Percentiles rank a stretch among this genome's conserved stretches.
These are phyloP conservation scores for Calvadosia cruxmelitensis DNA, from an alignment of 30 jellyfish, hydroid and myxozoan species.

Conservation along the genomic window DNA sequence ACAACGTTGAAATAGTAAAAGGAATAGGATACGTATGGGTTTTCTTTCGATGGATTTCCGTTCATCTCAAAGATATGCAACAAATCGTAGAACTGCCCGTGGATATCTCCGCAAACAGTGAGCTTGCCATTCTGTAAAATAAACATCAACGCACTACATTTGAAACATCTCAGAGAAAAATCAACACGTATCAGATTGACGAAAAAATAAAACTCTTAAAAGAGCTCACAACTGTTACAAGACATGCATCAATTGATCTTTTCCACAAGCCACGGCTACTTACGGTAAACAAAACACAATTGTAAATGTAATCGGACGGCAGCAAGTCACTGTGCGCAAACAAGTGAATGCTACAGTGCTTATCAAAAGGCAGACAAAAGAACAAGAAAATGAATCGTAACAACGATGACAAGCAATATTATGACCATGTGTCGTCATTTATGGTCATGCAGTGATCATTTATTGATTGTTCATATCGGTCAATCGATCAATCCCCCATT, in stretches of 20 bases:
- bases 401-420: neutral
- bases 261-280: too few species aligned
- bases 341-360: too few species aligned
- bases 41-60: constrained; percentile 83
- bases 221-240: neutral
- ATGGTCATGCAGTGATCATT: too few species aligned
- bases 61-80: constrained; percentile 70
- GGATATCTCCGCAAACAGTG: constrained; percentile 98
- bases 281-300: too few species aligned
- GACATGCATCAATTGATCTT: neutral
- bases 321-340: too few species aligned
- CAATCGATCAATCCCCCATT: too few species aligned
- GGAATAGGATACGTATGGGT: constrained; percentile 93
- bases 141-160: neutral
- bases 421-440: too few species aligned
- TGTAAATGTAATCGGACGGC: too few species aligned
- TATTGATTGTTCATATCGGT: too few species aligned
- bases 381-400: neutral
- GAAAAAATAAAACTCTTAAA: neutral
- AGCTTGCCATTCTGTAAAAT: constrained; percentile 58
- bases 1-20: too few species aligned
- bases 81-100: constrained; percentile 92
- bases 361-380: constrained; percentile 1
- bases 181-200: neutral
- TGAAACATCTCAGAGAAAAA: neutral